Percentiles rank a stretch among this genome's conserved stretches.
Conservation (phyloP, 2,888 invertebrate genomes). For the Chrysolina haemoptera region DNA sequence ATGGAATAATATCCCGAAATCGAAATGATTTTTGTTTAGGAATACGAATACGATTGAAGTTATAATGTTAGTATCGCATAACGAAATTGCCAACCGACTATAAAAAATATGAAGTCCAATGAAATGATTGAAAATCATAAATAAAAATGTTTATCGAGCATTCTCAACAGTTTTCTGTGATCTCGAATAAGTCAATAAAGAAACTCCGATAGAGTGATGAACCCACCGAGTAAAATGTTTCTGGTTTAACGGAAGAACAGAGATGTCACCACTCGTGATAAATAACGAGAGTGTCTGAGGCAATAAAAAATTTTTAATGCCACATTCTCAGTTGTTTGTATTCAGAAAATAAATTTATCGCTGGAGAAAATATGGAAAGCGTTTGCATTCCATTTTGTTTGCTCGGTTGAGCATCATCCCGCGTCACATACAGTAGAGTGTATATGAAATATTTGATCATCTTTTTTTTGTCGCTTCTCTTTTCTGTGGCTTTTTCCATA, state of each 20-base stretch:
- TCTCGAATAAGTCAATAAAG: neutral
- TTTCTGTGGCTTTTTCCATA: constrained; percentile 40
- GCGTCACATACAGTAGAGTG: constrained; percentile 54
- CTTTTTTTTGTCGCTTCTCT: constrained; percentile 41
- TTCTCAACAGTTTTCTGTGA: too few species aligned
- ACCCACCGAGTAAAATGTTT: constrained; percentile 3
- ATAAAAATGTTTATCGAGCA: too few species aligned
- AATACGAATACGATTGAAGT: too few species aligned
- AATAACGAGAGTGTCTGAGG: constrained; percentile 51
- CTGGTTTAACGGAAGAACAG: constrained; percentile 48
- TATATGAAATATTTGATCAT: constrained; percentile 51
- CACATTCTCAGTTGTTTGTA: constrained; percentile 58
- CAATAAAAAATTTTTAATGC: constrained; percentile 59
- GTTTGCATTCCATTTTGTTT: constrained; percentile 56
- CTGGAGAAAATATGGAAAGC: constrained; percentile 53
- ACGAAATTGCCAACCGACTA: too few species aligned
- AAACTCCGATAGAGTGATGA: neutral
- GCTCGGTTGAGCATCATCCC: constrained; percentile 48
- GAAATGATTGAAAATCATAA: too few species aligned
- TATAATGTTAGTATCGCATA: too few species aligned
- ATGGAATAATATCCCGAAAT: too few species aligned
- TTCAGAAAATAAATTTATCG: constrained; percentile 59
- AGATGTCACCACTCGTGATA: constrained; percentile 55
- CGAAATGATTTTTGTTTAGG: too few species aligned
- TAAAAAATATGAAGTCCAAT: too few species aligned